Conservation (phyloP, 2,888 invertebrate species). For the Polia nebulosa region DNA sequence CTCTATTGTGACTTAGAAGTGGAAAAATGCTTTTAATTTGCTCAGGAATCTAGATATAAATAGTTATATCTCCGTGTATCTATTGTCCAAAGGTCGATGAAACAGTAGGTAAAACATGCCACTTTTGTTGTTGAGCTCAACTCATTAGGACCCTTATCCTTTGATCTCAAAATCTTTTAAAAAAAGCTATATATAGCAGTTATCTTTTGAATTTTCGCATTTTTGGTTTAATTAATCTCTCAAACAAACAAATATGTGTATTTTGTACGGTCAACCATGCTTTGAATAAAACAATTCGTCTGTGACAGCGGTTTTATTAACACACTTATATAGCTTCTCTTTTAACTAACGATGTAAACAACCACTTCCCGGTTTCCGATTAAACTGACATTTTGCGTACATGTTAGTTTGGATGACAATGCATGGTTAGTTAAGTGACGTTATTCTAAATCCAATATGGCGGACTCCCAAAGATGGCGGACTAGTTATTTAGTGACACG, state of each 20-base stretch:
- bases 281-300: too few species aligned
- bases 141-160: slow-evolving; percentile 41
- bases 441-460: too few species aligned
- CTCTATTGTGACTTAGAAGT: background rate
- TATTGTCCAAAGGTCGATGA: background rate
- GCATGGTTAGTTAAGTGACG: too few species aligned
- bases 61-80: background rate
- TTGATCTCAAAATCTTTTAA: slow-evolving; percentile 35
- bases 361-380: too few species aligned
- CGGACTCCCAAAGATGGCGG: too few species aligned
- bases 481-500: too few species aligned
- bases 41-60: background rate
- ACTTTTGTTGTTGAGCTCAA: slow-evolving; percentile 21
- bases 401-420: too few species aligned
- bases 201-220: slow-evolving; percentile 1
- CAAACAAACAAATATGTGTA: slow-evolving; percentile 4
- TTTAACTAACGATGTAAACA: too few species aligned
- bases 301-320: background rate
- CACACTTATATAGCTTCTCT: too few species aligned
- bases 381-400: too few species aligned
- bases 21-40: background rate
- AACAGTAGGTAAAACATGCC: background rate
- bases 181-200: slow-evolving; percentile 14
- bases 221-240: slow-evolving; percentile 1
- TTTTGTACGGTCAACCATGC: background rate